Conservation (phyloP, 2,888 invertebrate species). For the Catotricha subobsoleta region DNA sequence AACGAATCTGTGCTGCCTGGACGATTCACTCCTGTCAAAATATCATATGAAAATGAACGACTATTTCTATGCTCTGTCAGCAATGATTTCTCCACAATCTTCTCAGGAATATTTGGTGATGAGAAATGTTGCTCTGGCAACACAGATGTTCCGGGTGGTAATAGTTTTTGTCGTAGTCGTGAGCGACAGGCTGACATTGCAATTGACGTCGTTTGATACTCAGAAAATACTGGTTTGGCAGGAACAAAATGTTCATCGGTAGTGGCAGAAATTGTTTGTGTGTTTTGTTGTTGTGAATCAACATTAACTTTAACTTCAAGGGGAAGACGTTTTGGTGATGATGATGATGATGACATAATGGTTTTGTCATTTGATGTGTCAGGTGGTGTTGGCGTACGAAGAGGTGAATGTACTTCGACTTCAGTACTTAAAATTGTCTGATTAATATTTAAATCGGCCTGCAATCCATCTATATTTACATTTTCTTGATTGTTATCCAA, state of each 20-base stretch:
- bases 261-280: too few species aligned
- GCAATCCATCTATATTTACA: too few species aligned
- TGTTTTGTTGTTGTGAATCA: too few species aligned
- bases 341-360: too few species aligned
- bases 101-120: constrained; percentile 26
- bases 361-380: neutral
- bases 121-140: constrained; percentile 22
- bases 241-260: neutral
- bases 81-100: neutral
- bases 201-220: constrained; percentile 17
- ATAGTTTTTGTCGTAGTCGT: constrained; percentile 24
- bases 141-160: constrained; percentile 20
- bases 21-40: constrained; percentile 1
- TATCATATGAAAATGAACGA: constrained; percentile 9
- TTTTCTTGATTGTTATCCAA: too few species aligned
- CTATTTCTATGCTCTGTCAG: neutral
- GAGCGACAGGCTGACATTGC: constrained; percentile 29
- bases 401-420: neutral
- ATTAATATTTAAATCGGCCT: constrained; percentile 17
- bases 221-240: neutral
- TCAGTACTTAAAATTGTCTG: neutral
- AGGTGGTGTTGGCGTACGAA: neutral
- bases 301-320: too few species aligned
- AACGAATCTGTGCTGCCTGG: constrained; percentile 44
- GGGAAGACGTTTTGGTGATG: too few species aligned